A percentile compares a stretch with the other conserved stretches of the same genome.
phyloP scores from a whole-genome alignment of 2,113 vertebrate species.

The Corythaeola cristata region DNA sequence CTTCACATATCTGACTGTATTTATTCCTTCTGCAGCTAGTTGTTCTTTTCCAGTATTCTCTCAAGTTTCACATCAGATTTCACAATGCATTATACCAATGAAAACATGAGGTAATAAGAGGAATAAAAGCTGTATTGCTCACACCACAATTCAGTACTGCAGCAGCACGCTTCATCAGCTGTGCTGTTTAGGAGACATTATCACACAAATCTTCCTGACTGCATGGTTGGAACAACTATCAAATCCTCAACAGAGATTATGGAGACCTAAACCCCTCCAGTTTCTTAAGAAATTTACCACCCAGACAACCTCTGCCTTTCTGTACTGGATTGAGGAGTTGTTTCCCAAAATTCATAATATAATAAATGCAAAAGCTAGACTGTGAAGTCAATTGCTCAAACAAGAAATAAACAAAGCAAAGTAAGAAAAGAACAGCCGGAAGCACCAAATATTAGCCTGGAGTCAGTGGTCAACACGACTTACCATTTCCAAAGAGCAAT shows the following conservation, averaged over 20 bases:
- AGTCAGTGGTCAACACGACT: not conserved
- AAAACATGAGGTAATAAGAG: not conserved
- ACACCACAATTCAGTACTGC: not conserved
- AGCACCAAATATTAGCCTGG: not conserved
- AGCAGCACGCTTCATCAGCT: not conserved
- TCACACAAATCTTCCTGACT: not conserved
- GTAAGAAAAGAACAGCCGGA: not conserved
- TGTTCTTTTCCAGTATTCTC: not conserved
- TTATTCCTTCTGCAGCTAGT: not conserved
- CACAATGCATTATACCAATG: not conserved
- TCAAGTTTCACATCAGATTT: not conserved
- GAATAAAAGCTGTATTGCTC: not conserved
- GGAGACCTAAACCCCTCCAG: not conserved
- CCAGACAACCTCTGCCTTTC: not conserved
- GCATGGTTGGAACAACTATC: not conserved
- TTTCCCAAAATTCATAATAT: not conserved
- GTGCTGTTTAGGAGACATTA: not conserved
- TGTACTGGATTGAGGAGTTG: not conserved
- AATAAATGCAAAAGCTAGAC: not conserved
- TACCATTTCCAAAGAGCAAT: not conserved
- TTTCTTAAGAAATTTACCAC: not conserved
- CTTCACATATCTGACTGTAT: not conserved
- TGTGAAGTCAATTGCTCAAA: not conserved
- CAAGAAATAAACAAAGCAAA: not conserved
- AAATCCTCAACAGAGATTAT: not conserved